Evolutionary conservation across 2,113 vertebrate genomes (phyloP).

Genomic region (Gallinago media): DNA sequence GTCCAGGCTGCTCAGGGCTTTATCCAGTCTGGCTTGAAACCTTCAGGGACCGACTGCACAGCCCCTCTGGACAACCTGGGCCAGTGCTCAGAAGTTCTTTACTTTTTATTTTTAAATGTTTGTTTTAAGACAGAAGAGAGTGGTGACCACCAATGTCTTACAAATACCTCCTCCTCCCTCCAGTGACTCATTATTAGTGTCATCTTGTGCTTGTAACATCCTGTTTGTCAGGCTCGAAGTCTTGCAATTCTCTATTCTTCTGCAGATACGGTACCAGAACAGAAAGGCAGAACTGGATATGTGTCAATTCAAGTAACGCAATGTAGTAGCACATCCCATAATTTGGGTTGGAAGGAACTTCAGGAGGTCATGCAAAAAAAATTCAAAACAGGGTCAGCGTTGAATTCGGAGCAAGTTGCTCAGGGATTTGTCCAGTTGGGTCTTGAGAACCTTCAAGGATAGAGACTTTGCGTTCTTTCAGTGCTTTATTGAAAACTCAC

Average conservation of each 20-base stretch:
- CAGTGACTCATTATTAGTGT: background rate
- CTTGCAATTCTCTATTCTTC: background rate
- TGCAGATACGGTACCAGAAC: background rate
- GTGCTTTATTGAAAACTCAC: background rate
- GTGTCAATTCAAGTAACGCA: background rate
- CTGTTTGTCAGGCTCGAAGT: background rate
- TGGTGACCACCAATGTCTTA: background rate
- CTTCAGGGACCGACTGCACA: background rate
- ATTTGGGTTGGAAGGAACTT: background rate
- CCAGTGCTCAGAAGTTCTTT: background rate
- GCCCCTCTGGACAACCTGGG: background rate
- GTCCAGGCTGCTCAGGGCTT: background rate
- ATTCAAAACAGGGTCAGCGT: background rate
- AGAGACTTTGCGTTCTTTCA: background rate
- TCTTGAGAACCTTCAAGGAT: background rate
- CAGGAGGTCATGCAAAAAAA: background rate
- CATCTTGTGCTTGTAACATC: background rate
- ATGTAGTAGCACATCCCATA: fast-evolving
- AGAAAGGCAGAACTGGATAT: background rate
- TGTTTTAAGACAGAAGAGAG: background rate
- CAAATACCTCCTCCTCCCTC: background rate
- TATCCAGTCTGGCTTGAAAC: background rate
- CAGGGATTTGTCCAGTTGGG: background rate
- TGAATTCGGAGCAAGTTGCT: background rate
- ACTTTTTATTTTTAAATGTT: background rate